Percentiles rank a stretch among this genome's conserved stretches.
Conservation (phyloP, 2,888 invertebrate genomes). For the Pteria penguin region DNA sequence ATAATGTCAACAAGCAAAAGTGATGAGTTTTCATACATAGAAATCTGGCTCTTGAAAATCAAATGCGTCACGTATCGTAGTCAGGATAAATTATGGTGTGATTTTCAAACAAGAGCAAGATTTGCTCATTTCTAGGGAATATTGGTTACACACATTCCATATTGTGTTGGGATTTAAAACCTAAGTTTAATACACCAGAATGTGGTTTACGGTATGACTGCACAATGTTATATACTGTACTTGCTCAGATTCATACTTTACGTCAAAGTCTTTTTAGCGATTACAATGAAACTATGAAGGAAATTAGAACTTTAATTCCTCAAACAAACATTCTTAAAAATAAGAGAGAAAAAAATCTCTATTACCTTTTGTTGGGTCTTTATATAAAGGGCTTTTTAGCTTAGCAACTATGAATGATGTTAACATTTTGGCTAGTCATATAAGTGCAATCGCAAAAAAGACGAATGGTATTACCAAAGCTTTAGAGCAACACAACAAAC, state of each 20-base stretch:
- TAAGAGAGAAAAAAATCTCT: constrained; percentile 10
- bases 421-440: constrained; percentile 25
- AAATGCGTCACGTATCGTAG: not conserved
- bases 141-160: constrained; percentile 25
- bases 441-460: constrained; percentile 25
- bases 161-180: constrained; percentile 13
- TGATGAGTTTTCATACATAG: too few species aligned
- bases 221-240: not conserved
- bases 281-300: not conserved
- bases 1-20: too few species aligned
- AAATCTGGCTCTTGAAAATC: too few species aligned
- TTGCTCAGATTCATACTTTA: not conserved
- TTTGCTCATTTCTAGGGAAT: constrained; percentile 1
- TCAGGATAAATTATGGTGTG: constrained; percentile 23
- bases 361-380: constrained; percentile 22
- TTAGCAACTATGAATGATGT: constrained; percentile 33
- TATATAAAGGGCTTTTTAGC: constrained; percentile 28
- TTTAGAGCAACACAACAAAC: constrained; percentile 18
- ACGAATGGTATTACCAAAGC: constrained; percentile 2
- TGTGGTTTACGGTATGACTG: not conserved
- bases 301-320: not conserved
- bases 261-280: constrained; percentile 1
- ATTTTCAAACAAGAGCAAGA: constrained; percentile 5
- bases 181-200: not conserved
- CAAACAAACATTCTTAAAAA: not conserved